Evolutionary conservation across 2,797 vertebrate genomes (phyloP), one percentile per base, ranked within the genome.

Genomic region (Coilia nasus): DNA sequence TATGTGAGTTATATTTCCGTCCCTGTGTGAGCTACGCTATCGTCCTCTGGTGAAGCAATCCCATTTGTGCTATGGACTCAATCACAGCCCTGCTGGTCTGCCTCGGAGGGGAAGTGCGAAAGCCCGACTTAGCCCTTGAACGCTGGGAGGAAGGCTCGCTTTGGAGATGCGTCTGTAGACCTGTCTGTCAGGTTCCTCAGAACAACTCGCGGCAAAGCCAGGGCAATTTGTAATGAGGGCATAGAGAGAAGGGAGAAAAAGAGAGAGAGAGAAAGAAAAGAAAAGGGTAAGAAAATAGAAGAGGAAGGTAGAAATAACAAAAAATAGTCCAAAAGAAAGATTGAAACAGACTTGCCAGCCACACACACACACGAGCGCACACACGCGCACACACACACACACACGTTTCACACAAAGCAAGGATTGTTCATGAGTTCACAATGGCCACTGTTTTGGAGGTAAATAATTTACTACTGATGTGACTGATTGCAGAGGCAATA

Each of bases 121-220:
- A 25, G 23, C n/a, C 60, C 4, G 23, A 71, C 64, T 28, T 5
- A 25, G 64, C 28, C 25, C 28, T 15, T 25, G 64, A 35, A 71
- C 31, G 28, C 14, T 3, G 12, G 5, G 25, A 17, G 25, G 23
- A 67, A 14, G 62, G 62, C 62, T 67, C 23, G n/a, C 23, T 28
- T 67, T 67, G 23, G 62, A 67, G 62, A 67, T 6, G 23, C 6
- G 59, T 0, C 21, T 23, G 14, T 15, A 31, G 64, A 71, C 64
- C 64, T 71, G 64, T 71, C 64, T 71, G 64, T 71, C 64, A 71
- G 64, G 64, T 71, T 71, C 25, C 15, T 31, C 25, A 71, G 64
- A 71, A 14, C 15, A 35, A 35, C 25, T 12, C 28, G 14, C 28
- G 0, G 25, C 28, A 31, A 71, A 71, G 64, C 64, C 64, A 15